phyloP scores from a whole-genome alignment of 2,797 vertebrate genomes.

The Arnoldichthys spilopterus region DNA sequence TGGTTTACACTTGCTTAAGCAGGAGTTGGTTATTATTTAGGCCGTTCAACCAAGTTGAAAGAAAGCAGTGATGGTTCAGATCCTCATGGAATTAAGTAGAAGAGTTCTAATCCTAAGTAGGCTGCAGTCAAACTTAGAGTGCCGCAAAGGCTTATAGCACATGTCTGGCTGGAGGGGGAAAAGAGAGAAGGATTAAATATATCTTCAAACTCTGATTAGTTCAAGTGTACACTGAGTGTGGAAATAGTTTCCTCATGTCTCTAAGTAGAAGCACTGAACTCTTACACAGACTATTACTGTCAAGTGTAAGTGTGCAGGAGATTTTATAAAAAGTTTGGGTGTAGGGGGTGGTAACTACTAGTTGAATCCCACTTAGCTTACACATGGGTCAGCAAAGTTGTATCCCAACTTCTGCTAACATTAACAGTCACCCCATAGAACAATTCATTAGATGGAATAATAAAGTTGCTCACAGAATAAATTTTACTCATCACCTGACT shows the following conservation, averaged over 20 bases:
- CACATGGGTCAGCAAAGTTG: too few species aligned
- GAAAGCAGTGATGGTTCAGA: not conserved
- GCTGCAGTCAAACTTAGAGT: not conserved
- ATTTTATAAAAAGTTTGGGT: too few species aligned
- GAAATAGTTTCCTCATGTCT: not conserved
- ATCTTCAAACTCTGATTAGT: slow-evolving; percentile 5
- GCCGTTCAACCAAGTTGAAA: not conserved
- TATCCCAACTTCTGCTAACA: too few species aligned
- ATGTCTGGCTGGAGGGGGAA: not conserved
- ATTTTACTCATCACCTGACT: too few species aligned
- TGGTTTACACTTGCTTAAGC: not conserved
- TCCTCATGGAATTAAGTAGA: not conserved
- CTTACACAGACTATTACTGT: not conserved
- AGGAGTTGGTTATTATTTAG: not conserved
- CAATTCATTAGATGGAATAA: too few species aligned
- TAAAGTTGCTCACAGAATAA: too few species aligned
- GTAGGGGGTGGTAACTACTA: too few species aligned
- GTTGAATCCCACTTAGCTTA: too few species aligned
- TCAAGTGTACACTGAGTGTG: not conserved
- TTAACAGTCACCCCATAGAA: too few species aligned
- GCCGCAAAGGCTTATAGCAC: not conserved
- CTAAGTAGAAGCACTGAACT: not conserved
- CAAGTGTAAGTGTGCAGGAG: not conserved
- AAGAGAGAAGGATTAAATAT: slow-evolving; percentile 4
- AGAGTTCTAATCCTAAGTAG: slow-evolving; percentile 1